Evolutionary conservation across 2,113 vertebrate genomes (phyloP).

Genomic region (Pavo muticus): DNA sequence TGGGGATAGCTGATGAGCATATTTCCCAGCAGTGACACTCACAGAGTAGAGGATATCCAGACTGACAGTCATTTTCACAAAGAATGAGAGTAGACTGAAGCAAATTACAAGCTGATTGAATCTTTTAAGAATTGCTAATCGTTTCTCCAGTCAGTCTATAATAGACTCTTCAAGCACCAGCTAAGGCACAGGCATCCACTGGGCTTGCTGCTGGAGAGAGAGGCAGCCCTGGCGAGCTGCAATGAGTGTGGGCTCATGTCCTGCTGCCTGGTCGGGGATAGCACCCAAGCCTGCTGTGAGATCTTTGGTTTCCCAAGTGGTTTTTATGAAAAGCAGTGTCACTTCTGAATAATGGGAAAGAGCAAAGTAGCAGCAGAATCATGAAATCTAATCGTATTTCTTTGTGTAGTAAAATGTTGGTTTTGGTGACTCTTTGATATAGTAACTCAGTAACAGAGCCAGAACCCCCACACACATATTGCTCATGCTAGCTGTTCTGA

Average conservation of each 20-base stretch:
- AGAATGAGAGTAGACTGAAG: background rate
- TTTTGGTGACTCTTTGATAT: background rate
- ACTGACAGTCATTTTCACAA: background rate
- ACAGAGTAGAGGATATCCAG: background rate
- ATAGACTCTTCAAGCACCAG: background rate
- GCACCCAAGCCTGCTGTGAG: fast-evolving
- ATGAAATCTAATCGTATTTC: background rate
- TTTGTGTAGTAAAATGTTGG: background rate
- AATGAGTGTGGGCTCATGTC: background rate
- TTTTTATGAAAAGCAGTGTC: background rate
- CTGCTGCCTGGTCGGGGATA: background rate
- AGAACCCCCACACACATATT: background rate
- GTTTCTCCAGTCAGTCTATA: background rate
- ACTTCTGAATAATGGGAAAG: background rate
- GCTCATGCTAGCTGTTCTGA: background rate
- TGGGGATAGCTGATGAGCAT: background rate
- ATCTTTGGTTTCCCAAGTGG: background rate
- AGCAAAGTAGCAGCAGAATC: background rate
- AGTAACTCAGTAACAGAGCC: background rate
- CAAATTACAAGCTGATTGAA: slow-evolving; percentile 15
- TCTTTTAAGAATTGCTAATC: slow-evolving; percentile 25
- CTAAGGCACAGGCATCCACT: background rate
- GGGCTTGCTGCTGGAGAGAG: background rate
- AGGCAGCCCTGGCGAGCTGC: background rate
- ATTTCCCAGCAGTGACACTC: slow-evolving; percentile 24